These are phyloP conservation scores for Trididemnum nubilum DNA, from an alignment of 23 tunicate species.

Conservation along the genomic window DNA sequence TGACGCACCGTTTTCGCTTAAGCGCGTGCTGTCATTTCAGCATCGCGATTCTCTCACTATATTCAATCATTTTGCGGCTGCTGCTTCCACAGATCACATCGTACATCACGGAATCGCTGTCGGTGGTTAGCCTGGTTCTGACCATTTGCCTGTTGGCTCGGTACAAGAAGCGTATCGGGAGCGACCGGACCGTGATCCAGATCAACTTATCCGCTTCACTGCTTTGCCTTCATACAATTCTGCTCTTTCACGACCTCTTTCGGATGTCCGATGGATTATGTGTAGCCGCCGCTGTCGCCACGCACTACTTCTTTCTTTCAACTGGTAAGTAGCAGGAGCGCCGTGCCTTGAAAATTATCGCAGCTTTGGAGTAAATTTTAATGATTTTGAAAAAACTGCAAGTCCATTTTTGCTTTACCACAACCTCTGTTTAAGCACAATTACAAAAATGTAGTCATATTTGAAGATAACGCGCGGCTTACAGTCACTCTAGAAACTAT, in stretches of 20 bases:
- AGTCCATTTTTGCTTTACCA: too few relatives aligned
- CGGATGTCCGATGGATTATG: background rate
- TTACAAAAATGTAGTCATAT: too few relatives aligned
- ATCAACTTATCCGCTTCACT: slow-evolving; percentile 5
- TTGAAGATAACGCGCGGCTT: too few relatives aligned
- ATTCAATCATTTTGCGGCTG: too few relatives aligned
- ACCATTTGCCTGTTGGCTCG: background rate
- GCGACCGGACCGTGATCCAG: slow-evolving; percentile 26
- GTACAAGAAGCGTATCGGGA: background rate
- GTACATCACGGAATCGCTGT: slow-evolving; percentile 21
- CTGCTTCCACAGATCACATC: background rate
- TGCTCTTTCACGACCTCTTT: background rate
- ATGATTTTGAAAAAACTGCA: too few relatives aligned
- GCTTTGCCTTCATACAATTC: background rate
- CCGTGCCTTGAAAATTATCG: background rate
- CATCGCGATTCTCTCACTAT: too few relatives aligned
- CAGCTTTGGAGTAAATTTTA: too few relatives aligned
- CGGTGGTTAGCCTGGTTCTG: background rate
- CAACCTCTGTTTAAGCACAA: too few relatives aligned
- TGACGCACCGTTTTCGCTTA: too few relatives aligned
- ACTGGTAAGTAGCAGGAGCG: background rate
- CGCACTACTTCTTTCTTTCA: slow-evolving; percentile 26
- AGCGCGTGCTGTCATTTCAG: too few relatives aligned
- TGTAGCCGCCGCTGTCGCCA: background rate
- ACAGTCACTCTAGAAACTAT: too few relatives aligned